Percentiles rank a stretch among this genome's conserved stretches.
These are phyloP conservation scores for Meliscaeva auricollis DNA, from an alignment of 2,888 invertebrate genomes.

Conservation along the genomic window DNA sequence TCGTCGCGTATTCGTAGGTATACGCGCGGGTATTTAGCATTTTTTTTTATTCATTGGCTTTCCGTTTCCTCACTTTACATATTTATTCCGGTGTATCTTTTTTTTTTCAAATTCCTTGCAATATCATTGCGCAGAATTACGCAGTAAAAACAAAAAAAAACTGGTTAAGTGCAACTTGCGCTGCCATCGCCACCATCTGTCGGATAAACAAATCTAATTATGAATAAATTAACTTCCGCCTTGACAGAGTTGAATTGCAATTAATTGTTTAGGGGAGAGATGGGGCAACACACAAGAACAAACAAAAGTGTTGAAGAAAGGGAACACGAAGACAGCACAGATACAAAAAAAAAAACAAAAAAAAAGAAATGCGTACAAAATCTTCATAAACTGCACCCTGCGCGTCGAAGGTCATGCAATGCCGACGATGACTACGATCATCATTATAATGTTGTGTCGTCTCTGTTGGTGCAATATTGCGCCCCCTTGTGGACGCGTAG, in stretches of 20 bases:
- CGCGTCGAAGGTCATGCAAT: constrained; percentile 49
- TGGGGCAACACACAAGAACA: too few species aligned
- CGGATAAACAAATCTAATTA: constrained; percentile 75
- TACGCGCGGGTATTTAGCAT: background rate
- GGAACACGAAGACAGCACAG: constrained; percentile 3
- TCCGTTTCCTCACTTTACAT: constrained; percentile 23
- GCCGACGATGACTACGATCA: too few species aligned
- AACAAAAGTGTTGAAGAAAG: background rate
- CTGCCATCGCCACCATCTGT: constrained; percentile 56
- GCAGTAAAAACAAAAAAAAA: constrained; percentile 24
- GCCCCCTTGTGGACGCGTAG: constrained; percentile 27
- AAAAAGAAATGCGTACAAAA: constrained; percentile 30
- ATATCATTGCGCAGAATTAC: constrained; percentile 28
- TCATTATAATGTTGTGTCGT: constrained; percentile 26
- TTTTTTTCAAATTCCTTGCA: background rate
- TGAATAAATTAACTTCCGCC: constrained; percentile 75
- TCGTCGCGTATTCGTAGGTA: background rate
- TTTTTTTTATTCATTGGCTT: constrained; percentile 28
- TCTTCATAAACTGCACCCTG: constrained; percentile 30
- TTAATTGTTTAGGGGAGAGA: constrained; percentile 52
- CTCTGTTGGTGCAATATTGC: constrained; percentile 32
- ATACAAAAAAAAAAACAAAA: too few species aligned
- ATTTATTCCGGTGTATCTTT: constrained; percentile 43
- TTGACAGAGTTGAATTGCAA: constrained; percentile 72
- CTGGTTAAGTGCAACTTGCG: constrained; percentile 44